Percentiles rank a stretch among this genome's conserved stretches.
Evolutionary conservation across 2,888 invertebrate species (phyloP).

Genomic region (Tetranychus piercei): DNA sequence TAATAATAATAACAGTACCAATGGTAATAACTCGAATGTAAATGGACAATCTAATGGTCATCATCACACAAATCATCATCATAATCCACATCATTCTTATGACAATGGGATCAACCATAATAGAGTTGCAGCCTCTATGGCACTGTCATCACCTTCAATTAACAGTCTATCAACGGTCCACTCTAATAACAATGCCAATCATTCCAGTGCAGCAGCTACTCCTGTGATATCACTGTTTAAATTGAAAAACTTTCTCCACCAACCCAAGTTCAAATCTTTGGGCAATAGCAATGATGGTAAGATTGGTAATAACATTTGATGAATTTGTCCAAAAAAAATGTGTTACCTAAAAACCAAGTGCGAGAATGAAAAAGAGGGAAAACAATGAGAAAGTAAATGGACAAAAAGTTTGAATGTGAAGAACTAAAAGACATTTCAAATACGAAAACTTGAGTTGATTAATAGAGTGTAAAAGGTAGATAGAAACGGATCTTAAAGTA

Average conservation of each 20-base stretch:
- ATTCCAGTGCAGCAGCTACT: slow-evolving; percentile 23
- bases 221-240: slow-evolving; percentile 28
- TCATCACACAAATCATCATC: not conserved
- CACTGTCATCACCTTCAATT: not conserved
- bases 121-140: not conserved
- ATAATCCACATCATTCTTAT: not conserved
- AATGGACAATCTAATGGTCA: not conserved
- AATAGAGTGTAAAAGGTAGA: too few species aligned
- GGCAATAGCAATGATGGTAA: slow-evolving; percentile 16
- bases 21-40: not conserved
- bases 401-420: too few species aligned
- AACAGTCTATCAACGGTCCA: not conserved
- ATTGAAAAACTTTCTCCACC: slow-evolving; percentile 27
- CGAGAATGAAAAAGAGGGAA: not conserved
- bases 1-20: not conserved
- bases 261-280: slow-evolving; percentile 27
- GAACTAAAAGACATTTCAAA: too few species aligned
- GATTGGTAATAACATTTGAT: not conserved
- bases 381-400: not conserved
- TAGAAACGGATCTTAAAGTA: too few species aligned
- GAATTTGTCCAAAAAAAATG: not conserved
- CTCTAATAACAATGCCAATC: not conserved
- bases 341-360: not conserved
- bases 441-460: too few species aligned
- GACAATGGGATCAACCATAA: not conserved